These are phyloP conservation scores for Panthera leo DNA, from an alignment of 2,113 vertebrate genomes.

Conservation along the genomic window DNA sequence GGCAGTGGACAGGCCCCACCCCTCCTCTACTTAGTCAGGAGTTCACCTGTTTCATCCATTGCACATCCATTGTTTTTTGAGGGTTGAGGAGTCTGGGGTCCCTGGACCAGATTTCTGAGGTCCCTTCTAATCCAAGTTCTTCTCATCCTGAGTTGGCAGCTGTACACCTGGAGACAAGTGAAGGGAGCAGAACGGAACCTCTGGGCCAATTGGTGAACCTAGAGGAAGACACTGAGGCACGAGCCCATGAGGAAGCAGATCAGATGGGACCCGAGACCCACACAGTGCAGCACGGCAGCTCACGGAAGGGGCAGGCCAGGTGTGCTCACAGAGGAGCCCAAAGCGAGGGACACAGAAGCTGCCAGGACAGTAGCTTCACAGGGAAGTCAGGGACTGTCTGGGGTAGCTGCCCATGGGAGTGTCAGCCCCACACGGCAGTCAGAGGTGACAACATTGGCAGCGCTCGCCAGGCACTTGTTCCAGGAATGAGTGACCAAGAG, in stretches of 20 bases:
- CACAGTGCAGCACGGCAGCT: background rate
- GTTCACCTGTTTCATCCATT: background rate
- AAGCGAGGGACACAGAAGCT: background rate
- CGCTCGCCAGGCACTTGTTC: background rate
- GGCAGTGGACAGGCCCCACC: background rate
- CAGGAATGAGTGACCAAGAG: background rate
- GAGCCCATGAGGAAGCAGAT: background rate
- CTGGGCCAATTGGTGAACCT: background rate
- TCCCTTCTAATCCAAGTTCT: background rate
- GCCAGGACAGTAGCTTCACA: background rate
- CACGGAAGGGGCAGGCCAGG: background rate
- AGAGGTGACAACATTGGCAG: rapidly evolving
- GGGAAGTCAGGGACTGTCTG: background rate
- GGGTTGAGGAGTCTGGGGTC: background rate
- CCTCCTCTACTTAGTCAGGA: background rate
- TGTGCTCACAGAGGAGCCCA: background rate
- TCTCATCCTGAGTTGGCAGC: background rate
- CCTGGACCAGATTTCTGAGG: background rate
- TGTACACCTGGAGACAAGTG: background rate
- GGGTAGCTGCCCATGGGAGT: background rate
- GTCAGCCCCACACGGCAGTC: background rate
- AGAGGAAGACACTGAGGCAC: background rate
- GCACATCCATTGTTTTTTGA: background rate
- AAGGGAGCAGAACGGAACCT: rapidly evolving
- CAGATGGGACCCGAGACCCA: background rate